phyloP scores from a whole-genome alignment of 2,888 invertebrate genomes.

The Agriotes lineatus region DNA sequence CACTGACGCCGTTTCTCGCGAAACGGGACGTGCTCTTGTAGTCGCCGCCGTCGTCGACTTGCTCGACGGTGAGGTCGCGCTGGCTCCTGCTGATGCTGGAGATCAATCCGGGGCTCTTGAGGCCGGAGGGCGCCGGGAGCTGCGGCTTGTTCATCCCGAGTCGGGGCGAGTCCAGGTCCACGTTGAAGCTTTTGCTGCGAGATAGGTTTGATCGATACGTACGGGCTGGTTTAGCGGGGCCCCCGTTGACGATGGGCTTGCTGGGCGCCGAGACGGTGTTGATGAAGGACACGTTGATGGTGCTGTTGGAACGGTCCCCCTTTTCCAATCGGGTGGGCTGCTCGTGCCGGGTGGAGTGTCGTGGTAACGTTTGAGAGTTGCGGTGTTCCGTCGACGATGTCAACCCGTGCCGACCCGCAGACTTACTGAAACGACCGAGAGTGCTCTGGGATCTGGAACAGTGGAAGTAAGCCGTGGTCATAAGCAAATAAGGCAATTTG shows the following conservation, averaged over 20 bases:
- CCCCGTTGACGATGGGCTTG: slow-evolving; percentile 62
- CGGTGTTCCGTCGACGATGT: slow-evolving; percentile 66
- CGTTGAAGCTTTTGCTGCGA: slow-evolving; percentile 88
- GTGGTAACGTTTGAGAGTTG: slow-evolving; percentile 82
- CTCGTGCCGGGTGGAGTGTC: slow-evolving; percentile 65
- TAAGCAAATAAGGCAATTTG: slow-evolving; percentile 11
- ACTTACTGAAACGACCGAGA: slow-evolving; percentile 86
- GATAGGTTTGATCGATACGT: slow-evolving; percentile 81
- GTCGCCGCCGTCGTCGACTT: slow-evolving; percentile 68
- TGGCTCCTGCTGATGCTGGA: slow-evolving; percentile 88
- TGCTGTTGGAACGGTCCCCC: slow-evolving; percentile 71
- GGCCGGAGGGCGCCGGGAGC: slow-evolving; percentile 73
- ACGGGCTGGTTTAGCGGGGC: slow-evolving; percentile 83
- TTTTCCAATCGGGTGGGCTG: slow-evolving; percentile 66
- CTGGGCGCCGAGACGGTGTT: slow-evolving; percentile 66
- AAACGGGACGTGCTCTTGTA: slow-evolving; percentile 72
- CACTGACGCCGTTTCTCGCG: slow-evolving; percentile 69
- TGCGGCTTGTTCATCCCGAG: slow-evolving; percentile 80
- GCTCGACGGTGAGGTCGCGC: slow-evolving; percentile 77
- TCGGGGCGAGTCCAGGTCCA: slow-evolving; percentile 57
- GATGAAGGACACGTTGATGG: slow-evolving; percentile 76
- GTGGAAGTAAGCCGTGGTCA: slow-evolving; percentile 40
- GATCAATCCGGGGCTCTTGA: slow-evolving; percentile 89
- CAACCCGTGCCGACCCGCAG: slow-evolving; percentile 77
- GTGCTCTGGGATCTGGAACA: slow-evolving; percentile 79